A percentile compares a stretch with the other conserved stretches of the same genome.
Conservation (phyloP, 2,888 invertebrate genomes). For the Celastrina argiolus region DNA sequence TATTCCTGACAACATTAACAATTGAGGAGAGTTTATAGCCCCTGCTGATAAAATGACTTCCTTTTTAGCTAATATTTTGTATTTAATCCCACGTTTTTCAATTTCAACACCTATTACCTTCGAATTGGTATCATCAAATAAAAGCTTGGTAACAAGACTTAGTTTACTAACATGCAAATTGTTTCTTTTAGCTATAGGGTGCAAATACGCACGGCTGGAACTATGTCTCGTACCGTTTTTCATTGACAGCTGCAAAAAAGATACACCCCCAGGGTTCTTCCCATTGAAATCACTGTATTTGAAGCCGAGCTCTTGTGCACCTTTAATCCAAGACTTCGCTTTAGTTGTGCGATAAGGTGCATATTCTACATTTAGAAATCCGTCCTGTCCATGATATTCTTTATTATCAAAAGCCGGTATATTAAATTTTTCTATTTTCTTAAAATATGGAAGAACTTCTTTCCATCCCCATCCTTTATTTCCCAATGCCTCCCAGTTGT, state of each 20-base stretch:
- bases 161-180: slow-evolving; percentile 81
- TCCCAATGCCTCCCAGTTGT: slow-evolving; percentile 84
- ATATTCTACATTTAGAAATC: slow-evolving; percentile 76
- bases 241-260: slow-evolving; percentile 80
- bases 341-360: slow-evolving; percentile 71
- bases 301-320: slow-evolving; percentile 80
- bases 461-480: slow-evolving; percentile 86
- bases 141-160: slow-evolving; percentile 78
- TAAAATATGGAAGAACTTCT: slow-evolving; percentile 85
- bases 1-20: slow-evolving; percentile 88
- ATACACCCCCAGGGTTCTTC: slow-evolving; percentile 78
- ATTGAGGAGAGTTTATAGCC: slow-evolving; percentile 86
- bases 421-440: slow-evolving; percentile 85
- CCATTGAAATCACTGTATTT: slow-evolving; percentile 80
- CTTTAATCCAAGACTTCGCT: slow-evolving; percentile 78
- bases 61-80: slow-evolving; percentile 78
- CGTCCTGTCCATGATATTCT: slow-evolving; percentile 74
- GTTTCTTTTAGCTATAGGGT: slow-evolving; percentile 75
- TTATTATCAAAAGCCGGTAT: slow-evolving; percentile 75
- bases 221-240: slow-evolving; percentile 82
- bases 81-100: slow-evolving; percentile 67
- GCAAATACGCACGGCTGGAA: slow-evolving; percentile 82
- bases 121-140: slow-evolving; percentile 75
- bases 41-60: slow-evolving; percentile 88
- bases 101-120: slow-evolving; percentile 80